Conservation (phyloP, 1,140 invertebrate species). For the Bombus fervidus region DNA sequence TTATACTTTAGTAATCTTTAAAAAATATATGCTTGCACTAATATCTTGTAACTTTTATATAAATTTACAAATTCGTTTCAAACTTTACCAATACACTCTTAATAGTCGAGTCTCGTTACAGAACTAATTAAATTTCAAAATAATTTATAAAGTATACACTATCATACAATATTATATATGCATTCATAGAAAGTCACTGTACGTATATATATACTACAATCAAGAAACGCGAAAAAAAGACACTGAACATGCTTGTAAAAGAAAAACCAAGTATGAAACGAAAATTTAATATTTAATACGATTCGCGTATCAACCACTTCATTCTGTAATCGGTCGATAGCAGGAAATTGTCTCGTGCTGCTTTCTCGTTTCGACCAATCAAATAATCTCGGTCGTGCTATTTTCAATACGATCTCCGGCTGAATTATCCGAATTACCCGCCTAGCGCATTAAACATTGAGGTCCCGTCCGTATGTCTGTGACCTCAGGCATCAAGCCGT, state of each 20-base stretch:
- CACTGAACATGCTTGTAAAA: too few relatives aligned
- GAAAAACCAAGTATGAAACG: not conserved
- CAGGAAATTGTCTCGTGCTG: conserved; percentile 56
- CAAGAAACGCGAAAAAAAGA: too few relatives aligned
- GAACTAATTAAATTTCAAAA: not conserved
- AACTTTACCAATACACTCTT: not conserved
- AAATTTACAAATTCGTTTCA: not conserved
- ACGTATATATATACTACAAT: too few relatives aligned
- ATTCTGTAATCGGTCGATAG: conserved; percentile 46
- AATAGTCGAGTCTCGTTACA: too few relatives aligned
- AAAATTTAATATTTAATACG: conserved; percentile 2
- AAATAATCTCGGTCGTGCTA: conserved; percentile 70
- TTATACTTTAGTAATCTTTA: not conserved
- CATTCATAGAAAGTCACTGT: too few relatives aligned
- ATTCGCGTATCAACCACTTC: conserved; percentile 7
- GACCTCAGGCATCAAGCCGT: conserved; percentile 58
- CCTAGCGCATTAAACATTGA: conserved; percentile 76
- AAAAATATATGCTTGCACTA: too few relatives aligned
- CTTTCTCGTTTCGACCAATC: conserved; percentile 54
- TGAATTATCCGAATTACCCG: conserved; percentile 75
- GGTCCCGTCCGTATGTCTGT: conserved; percentile 61
- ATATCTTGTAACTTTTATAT: not conserved
- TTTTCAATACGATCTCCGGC: conserved; percentile 71
- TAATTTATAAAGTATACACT: not conserved
- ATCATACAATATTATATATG: too few relatives aligned